Evolutionary conservation across 2,797 vertebrate genomes (phyloP).

Genomic region (Gymnoscopelus braueri): DNA sequence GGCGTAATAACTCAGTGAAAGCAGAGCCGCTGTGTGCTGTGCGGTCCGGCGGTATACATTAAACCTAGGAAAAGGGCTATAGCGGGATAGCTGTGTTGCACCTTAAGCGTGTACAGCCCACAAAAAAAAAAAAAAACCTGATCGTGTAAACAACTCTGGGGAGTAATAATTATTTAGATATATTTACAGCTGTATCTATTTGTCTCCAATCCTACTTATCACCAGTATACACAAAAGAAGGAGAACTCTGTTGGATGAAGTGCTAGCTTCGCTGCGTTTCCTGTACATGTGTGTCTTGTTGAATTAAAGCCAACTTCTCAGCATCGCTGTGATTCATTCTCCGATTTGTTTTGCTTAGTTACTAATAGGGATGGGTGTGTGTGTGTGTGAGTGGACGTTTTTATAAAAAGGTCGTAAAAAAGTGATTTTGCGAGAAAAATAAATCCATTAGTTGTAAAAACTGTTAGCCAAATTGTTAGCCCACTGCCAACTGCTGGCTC

Average conservation of each 20-base stretch:
- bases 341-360: constrained; percentile 60
- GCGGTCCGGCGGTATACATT: constrained; percentile 65
- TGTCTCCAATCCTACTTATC: constrained; percentile 62
- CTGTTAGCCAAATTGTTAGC: constrained; percentile 47
- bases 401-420: constrained; percentile 68
- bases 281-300: constrained; percentile 70
- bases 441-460: constrained; percentile 71
- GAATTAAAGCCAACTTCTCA: constrained; percentile 54
- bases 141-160: constrained; percentile 65
- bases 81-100: constrained; percentile 68
- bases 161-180: constrained; percentile 51
- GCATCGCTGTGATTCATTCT: constrained; percentile 71
- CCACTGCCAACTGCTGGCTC: constrained; percentile 73
- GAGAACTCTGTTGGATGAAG: constrained; percentile 61
- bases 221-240: constrained; percentile 41
- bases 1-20: constrained; percentile 79
- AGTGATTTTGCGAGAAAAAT: constrained; percentile 64
- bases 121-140: constrained; percentile 30
- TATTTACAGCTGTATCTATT: constrained; percentile 66
- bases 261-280: constrained; percentile 60
- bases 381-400: constrained; percentile 52
- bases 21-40: constrained; percentile 61
- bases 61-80: constrained; percentile 64
- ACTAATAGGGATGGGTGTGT: constrained; percentile 47
- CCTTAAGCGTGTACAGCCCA: constrained; percentile 55